Evolutionary conservation across 2,888 invertebrate genomes (phyloP).

Genomic region (Trisateles emortualis): DNA sequence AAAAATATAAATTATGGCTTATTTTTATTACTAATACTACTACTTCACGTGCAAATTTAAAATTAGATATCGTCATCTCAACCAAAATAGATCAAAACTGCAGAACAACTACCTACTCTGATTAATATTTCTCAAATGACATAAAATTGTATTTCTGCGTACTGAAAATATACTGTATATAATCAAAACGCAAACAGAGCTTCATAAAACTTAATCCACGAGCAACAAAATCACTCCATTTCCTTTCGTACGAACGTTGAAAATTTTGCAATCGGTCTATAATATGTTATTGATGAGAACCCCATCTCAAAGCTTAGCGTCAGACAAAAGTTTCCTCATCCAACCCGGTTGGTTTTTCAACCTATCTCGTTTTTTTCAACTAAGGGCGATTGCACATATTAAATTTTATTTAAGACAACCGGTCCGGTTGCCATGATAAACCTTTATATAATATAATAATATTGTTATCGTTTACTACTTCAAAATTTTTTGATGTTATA

Average conservation of each 20-base stretch:
- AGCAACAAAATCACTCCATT: neutral
- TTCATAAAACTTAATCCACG: constrained; percentile 6
- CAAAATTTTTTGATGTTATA: too few relatives aligned
- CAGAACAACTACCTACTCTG: too few relatives aligned
- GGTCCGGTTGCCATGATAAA: neutral
- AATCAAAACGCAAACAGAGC: neutral
- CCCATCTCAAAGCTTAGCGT: constrained; percentile 30
- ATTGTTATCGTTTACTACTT: too few relatives aligned
- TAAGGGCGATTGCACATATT: constrained; percentile 11
- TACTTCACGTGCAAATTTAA: too few relatives aligned
- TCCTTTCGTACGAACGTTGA: constrained; percentile 1
- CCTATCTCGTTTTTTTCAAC: constrained; percentile 40
- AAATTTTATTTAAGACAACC: neutral
- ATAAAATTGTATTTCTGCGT: neutral
- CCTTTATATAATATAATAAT: too few relatives aligned
- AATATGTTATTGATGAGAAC: constrained; percentile 33
- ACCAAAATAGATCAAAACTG: too few relatives aligned
- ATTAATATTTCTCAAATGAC: neutral
- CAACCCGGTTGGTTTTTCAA: constrained; percentile 32
- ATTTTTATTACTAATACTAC: too few relatives aligned
- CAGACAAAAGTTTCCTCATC: constrained; percentile 39
- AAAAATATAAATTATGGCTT: too few relatives aligned
- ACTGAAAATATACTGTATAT: neutral
- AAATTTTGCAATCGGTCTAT: constrained; percentile 13
- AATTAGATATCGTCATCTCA: too few relatives aligned